A percentile compares a stretch with the other conserved stretches of the same genome.
Evolutionary conservation across 2,888 invertebrate genomes (phyloP).

Genomic region (Conops quadrifasciatus): DNA sequence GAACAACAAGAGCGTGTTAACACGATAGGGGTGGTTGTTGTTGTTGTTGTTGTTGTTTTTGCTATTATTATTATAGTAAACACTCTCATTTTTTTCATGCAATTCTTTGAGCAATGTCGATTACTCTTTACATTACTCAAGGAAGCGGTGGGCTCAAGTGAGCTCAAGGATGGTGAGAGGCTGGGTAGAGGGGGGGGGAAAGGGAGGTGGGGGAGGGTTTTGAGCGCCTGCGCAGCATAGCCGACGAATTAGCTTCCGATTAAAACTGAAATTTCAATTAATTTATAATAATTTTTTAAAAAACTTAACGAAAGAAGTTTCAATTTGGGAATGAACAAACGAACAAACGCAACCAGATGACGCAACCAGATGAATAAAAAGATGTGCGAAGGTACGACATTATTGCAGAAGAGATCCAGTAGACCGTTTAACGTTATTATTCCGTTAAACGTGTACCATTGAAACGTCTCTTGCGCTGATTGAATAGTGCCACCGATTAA

Average conservation of each 20-base stretch:
- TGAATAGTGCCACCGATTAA: too few relatives aligned
- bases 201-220: not conserved
- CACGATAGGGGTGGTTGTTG: not conserved
- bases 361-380: too few relatives aligned
- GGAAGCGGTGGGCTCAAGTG: not conserved
- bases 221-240: conserved; percentile 9
- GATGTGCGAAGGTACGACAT: too few relatives aligned
- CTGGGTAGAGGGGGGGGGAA: not conserved
- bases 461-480: too few relatives aligned
- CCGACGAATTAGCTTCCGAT: not conserved
- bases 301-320: not conserved
- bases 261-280: conserved; percentile 7
- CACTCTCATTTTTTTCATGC: conserved; percentile 30
- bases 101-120: not conserved
- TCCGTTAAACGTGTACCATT: too few relatives aligned
- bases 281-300: not conserved
- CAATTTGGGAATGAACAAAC: not conserved
- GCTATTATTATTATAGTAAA: not conserved
- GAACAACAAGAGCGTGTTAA: conserved; percentile 2
- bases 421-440: too few relatives aligned
- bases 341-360: not conserved
- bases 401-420: too few relatives aligned
- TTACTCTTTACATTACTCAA: not conserved
- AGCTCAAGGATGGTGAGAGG: not conserved
- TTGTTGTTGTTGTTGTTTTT: not conserved